A percentile compares a stretch with the other conserved stretches of the same genome.
Conservation (phyloP, 2,888 invertebrate genomes). For the Cremastobaeus sp. region DNA sequence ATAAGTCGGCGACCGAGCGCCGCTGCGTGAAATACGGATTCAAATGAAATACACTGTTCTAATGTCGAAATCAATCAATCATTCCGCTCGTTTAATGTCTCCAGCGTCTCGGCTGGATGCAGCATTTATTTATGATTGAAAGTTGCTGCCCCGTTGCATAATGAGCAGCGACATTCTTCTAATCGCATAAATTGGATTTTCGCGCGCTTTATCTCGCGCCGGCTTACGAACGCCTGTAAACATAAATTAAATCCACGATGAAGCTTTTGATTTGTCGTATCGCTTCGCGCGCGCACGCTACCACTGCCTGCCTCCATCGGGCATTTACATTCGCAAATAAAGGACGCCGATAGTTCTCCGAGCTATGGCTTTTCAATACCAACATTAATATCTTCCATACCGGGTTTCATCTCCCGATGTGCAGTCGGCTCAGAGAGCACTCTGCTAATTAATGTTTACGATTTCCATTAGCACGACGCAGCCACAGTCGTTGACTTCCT, state of each 20-base stretch:
- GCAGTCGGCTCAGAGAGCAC: conserved; percentile 61
- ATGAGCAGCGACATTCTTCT: neutral
- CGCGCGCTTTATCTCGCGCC: neutral
- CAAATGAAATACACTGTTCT: neutral
- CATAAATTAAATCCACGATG: conserved; percentile 6
- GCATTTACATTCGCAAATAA: conserved; percentile 50
- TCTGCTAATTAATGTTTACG: conserved; percentile 73
- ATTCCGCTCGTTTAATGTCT: too few species aligned
- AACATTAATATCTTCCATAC: conserved; percentile 51
- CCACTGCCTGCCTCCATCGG: conserved; percentile 38
- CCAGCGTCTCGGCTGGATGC: too few species aligned
- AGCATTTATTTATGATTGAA: neutral
- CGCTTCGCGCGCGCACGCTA: conserved; percentile 13
- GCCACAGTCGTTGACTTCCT: conserved; percentile 69
- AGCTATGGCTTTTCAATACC: conserved; percentile 41
- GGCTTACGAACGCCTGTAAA: too few species aligned
- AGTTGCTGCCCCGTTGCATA: neutral
- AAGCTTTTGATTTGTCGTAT: conserved; percentile 34
- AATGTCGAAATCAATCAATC: conserved; percentile 6
- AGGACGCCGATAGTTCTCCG: conserved; percentile 24
- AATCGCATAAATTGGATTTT: neutral
- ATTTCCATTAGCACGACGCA: conserved; percentile 72
- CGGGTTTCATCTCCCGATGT: conserved; percentile 63
- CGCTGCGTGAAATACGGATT: conserved; percentile 3
- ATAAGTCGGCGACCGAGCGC: conserved; percentile 4